phyloP scores from a whole-genome alignment of 2,113 vertebrate genomes.

The Illadopsis cleaveri region DNA sequence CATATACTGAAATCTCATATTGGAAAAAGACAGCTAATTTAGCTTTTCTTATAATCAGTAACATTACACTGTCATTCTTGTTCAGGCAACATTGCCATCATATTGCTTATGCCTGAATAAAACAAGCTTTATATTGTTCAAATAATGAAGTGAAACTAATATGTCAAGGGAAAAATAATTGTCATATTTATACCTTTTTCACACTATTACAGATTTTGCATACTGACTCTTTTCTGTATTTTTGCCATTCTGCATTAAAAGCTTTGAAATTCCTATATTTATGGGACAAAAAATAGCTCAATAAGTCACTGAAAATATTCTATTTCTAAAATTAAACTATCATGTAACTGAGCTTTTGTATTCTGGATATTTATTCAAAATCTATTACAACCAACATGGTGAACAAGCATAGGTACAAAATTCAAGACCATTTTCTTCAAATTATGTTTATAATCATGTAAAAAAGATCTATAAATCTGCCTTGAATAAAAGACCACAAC shows the following conservation, averaged over 20 bases:
- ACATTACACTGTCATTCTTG: not conserved
- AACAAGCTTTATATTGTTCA: not conserved
- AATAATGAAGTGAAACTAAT: not conserved
- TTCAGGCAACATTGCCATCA: not conserved
- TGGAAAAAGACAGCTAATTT: not conserved
- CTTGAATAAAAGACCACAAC: not conserved
- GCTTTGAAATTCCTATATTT: not conserved
- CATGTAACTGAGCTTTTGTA: not conserved
- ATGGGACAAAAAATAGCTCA: not conserved
- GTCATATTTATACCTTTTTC: not conserved
- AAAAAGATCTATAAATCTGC: not conserved
- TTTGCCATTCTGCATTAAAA: not conserved
- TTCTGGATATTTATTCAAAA: not conserved
- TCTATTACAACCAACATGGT: rapidly evolving
- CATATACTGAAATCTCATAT: not conserved
- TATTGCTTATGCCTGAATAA: not conserved
- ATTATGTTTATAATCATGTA: not conserved
- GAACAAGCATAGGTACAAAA: not conserved
- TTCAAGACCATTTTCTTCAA: not conserved
- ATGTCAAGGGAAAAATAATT: not conserved
- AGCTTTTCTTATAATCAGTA: not conserved
- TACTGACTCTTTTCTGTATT: not conserved
- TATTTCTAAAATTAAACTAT: not conserved
- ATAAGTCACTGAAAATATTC: not conserved
- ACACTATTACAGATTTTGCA: not conserved